Base-by-base conservation (phyloP, 2,797 vertebrate genomes). In the Synanceia verrucosa region DNA sequence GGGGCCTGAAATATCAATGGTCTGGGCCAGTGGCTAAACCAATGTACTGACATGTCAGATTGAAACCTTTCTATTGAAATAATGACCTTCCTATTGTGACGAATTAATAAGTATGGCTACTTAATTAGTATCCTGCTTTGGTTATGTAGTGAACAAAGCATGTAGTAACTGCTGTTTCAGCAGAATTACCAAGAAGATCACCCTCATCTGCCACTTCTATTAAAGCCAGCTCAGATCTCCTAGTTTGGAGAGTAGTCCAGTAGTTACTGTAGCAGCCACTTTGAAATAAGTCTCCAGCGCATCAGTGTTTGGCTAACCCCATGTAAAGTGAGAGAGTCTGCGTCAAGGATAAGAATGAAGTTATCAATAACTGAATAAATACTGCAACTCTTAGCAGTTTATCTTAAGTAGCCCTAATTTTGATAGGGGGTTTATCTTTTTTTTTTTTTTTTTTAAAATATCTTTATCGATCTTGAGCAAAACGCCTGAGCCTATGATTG, bases 171-270 rank as follows among this genome's bases (percentile, higher is more conserved):
- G 57, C 39, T 82, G 79, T 71, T 79, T 39, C 64, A 41, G 26
- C 53, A 76, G 14, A 53, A 61, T 85, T 90, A 83, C 23, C 65
- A 82, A 89, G 2, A 56, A 28, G 44, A 51, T 69, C 81, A 36
- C 90, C 81, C 84, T 84, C 70, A 79, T 92, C 83, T 83, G 89
- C 90, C 91, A 82, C 84, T 92, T 91, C 79, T 71, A 83, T 93
- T 91, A 93, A 94, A 94, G 93, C 92, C 91, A 92, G 86, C 78
- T 83, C 79, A 73, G 50, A 46, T 24, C 16, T 5, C 1, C 36
- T 46, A 7, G 19, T 48, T 23, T 16, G 23, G 18, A 52, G 8
- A 23, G 11, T 16, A 33, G 18, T 12, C 12, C n/a, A n/a, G n/a
- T n/a, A n/a, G n/a, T n/a, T n/a, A n/a, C n/a, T n/a, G n/a, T n/a